These are phyloP conservation scores for Malurus leucopterus DNA, from an alignment of 2,797 vertebrate species.

Conservation along the genomic window DNA sequence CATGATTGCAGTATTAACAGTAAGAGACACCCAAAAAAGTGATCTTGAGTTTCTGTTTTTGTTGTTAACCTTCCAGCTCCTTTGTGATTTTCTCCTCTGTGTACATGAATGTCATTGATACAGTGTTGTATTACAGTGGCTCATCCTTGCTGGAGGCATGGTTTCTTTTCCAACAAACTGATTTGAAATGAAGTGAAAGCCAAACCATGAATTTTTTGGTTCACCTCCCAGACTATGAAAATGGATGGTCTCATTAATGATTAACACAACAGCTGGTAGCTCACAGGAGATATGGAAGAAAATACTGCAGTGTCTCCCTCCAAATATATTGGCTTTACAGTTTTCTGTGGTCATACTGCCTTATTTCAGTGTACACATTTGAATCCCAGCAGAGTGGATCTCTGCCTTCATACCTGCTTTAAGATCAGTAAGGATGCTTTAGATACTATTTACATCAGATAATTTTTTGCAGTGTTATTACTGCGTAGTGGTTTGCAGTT, in stretches of 20 bases:
- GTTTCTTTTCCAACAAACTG: slow-evolving; percentile 47
- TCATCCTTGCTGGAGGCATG: slow-evolving; percentile 42
- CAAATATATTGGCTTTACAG: not conserved
- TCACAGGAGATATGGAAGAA: slow-evolving; percentile 3
- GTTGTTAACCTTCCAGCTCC: not conserved
- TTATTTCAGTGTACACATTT: not conserved
- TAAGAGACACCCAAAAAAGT: not conserved
- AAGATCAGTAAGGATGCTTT: not conserved
- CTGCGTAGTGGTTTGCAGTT: not conserved
- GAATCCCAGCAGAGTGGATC: not conserved
- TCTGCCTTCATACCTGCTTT: not conserved
- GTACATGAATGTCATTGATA: slow-evolving; percentile 16
- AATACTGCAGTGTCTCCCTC: not conserved
- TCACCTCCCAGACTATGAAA: slow-evolving; percentile 60
- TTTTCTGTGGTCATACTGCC: not conserved
- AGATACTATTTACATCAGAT: not conserved
- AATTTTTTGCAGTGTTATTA: not conserved
- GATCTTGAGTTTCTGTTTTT: not conserved
- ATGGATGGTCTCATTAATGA: slow-evolving; percentile 66
- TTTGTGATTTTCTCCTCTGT: not conserved
- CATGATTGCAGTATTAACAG: not conserved
- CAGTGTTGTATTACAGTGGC: not conserved
- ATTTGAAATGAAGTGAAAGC: slow-evolving; percentile 70
- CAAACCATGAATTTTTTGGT: slow-evolving; percentile 59
- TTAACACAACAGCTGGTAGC: slow-evolving; percentile 58